Evolutionary conservation across 2,113 vertebrate genomes (phyloP).

Genomic region (Corapipo altera): DNA sequence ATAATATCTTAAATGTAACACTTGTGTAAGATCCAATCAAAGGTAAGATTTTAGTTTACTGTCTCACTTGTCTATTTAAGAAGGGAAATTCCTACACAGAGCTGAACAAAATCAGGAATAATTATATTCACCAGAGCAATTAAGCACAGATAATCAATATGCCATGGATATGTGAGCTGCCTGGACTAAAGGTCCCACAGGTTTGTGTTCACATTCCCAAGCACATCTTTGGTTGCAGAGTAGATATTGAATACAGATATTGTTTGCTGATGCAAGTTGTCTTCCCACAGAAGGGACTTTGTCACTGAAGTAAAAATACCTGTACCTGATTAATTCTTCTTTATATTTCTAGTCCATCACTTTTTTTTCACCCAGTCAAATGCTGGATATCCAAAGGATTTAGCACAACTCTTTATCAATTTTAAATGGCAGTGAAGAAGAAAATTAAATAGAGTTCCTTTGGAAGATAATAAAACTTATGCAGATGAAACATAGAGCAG

Average conservation of each 20-base stretch:
- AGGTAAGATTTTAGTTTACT: not conserved
- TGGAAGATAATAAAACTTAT: slow-evolving; percentile 52
- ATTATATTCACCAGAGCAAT: not conserved
- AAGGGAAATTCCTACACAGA: not conserved
- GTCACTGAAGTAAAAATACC: not conserved
- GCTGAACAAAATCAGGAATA: not conserved
- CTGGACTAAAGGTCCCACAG: not conserved
- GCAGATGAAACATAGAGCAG: slow-evolving; percentile 15
- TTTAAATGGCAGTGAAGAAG: slow-evolving; percentile 34
- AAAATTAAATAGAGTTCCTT: slow-evolving; percentile 44
- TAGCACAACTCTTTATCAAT: not conserved
- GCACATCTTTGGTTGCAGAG: not conserved
- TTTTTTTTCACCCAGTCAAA: not conserved
- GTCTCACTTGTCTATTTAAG: not conserved
- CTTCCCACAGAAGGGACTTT: not conserved
- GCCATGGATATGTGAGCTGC: not conserved
- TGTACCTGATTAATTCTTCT: not conserved
- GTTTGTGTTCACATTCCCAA: not conserved
- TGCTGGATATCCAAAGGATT: not conserved
- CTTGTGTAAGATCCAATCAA: not conserved
- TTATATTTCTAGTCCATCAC: not conserved
- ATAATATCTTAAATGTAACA: not conserved
- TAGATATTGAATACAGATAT: not conserved
- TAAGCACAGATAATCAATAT: not conserved
- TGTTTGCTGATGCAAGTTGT: not conserved